Base-by-base conservation (phyloP, 2,888 invertebrate species). In the Drosophila yooni region DNA sequence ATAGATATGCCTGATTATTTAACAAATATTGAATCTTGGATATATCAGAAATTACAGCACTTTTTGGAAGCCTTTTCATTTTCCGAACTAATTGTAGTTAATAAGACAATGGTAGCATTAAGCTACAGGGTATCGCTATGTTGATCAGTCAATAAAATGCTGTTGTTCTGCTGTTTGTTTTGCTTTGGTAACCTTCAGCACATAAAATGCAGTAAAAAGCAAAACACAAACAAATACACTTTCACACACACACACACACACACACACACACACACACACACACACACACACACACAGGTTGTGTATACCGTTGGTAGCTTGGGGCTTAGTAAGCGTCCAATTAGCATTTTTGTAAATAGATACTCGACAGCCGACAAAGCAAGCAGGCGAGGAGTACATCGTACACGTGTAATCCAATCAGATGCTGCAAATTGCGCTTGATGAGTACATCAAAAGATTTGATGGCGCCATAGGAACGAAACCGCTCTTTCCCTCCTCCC, bases 401-500 rank as follows among this genome's bases (percentile, higher is more conserved):
- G 62, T 63, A 74, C 79, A 62, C 68, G 64, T 78, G 71, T 75
- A 86, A 83, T 82, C 86, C 74, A 77, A 86, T 80, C 76, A 70
- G 76, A 80, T 74, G 71, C 77, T 63, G 72, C 66, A 67, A 74
- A 79, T 76, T 79, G 68, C 63, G 70, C 79, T 75, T 84, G 69
- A 79, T 72, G 70, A 67, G 60, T 62, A 82, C 76, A 82, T 84
- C 85, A 82, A 82, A 81, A 66, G 83, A 76, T 60, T 75, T 60
- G 61, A 52, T 53, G 74, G 80, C 75, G 69, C 65, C 79, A 81
- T 66, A 43, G 60, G 40, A 58, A 76, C 81, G 33, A 40, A 21
- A 7, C 34, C 36, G 3, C 31, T n/a, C 65, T 29, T 15, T n/a
- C 15, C 36, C 50, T 15, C 36, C 27, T 29, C n/a, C 29, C 5